These are phyloP conservation scores for Arctia plantaginis DNA, from an alignment of 2,888 invertebrate genomes.

Conservation along the genomic window DNA sequence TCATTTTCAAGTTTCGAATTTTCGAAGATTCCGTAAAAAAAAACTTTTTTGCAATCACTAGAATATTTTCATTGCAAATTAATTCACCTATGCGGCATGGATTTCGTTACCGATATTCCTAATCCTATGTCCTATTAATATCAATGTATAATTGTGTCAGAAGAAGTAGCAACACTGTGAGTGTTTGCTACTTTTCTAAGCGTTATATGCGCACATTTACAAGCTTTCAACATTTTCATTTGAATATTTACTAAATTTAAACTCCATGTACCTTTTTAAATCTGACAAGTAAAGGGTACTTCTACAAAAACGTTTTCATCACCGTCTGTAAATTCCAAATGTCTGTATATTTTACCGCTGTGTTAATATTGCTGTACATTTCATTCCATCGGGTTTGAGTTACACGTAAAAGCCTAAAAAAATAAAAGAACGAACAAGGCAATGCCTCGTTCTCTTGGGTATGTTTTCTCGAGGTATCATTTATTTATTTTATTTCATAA, in stretches of 20 bases:
- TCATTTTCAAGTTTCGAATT: background rate
- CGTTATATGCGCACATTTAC: background rate
- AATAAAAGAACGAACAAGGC: background rate
- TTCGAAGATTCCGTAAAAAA: background rate
- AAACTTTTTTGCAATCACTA: background rate
- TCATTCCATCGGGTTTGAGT: background rate
- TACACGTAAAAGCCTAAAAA: background rate
- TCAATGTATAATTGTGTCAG: background rate
- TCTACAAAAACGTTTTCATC: background rate
- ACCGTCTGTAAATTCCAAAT: background rate
- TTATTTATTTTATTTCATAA: background rate
- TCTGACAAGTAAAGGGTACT: background rate
- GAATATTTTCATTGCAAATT: background rate
- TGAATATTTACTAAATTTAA: background rate
- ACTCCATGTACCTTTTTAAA: background rate
- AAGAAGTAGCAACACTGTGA: background rate
- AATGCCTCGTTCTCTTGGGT: background rate
- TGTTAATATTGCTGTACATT: background rate
- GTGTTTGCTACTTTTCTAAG: too few species aligned
- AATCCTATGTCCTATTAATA: too few species aligned
- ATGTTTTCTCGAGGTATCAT: background rate
- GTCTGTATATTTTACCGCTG: background rate
- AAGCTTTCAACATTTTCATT: background rate
- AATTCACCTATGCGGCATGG: background rate
- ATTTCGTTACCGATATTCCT: too few species aligned